Percentiles rank a stretch among this genome's conserved stretches.
Evolutionary conservation across 1,140 invertebrate genomes (phyloP).

Genomic region (Apolygus lucorum): DNA sequence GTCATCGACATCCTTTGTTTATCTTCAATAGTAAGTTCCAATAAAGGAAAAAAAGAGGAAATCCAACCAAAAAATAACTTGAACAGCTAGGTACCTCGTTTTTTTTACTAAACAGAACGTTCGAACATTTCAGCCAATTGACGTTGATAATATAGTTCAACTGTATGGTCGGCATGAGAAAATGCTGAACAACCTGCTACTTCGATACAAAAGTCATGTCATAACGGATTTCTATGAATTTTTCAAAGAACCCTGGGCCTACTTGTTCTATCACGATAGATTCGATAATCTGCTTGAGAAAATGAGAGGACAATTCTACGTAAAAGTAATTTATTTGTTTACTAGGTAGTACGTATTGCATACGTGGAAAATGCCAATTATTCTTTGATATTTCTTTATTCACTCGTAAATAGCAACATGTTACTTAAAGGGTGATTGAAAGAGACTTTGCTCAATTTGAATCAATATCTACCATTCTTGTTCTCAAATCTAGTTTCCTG

Average conservation of each 20-base stretch:
- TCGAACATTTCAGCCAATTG: constrained; percentile 40
- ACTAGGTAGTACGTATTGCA: too few species aligned
- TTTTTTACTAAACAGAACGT: constrained; percentile 4
- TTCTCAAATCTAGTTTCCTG: too few species aligned
- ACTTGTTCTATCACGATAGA: constrained; percentile 48
- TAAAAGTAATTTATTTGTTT: too few species aligned
- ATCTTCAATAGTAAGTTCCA: constrained; percentile 41
- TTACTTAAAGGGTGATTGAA: too few species aligned
- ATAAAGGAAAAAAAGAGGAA: background rate
- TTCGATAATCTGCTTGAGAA: constrained; percentile 43
- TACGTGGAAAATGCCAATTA: too few species aligned
- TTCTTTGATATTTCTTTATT: too few species aligned
- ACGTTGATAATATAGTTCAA: constrained; percentile 43
- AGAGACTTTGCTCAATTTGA: too few species aligned
- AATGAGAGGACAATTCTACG: constrained; percentile 28
- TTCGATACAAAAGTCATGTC: constrained; percentile 44
- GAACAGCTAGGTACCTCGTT: background rate
- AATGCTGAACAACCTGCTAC: constrained; percentile 49
- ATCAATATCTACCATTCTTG: too few species aligned
- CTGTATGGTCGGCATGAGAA: constrained; percentile 55
- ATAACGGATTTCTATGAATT: constrained; percentile 51
- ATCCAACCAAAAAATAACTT: background rate
- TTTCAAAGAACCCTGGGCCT: constrained; percentile 52
- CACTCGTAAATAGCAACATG: too few species aligned
- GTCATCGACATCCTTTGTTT: constrained; percentile 51